phyloP scores from a whole-genome alignment of 1,140 invertebrate genomes.

The Drosophila punjabiensis region DNA sequence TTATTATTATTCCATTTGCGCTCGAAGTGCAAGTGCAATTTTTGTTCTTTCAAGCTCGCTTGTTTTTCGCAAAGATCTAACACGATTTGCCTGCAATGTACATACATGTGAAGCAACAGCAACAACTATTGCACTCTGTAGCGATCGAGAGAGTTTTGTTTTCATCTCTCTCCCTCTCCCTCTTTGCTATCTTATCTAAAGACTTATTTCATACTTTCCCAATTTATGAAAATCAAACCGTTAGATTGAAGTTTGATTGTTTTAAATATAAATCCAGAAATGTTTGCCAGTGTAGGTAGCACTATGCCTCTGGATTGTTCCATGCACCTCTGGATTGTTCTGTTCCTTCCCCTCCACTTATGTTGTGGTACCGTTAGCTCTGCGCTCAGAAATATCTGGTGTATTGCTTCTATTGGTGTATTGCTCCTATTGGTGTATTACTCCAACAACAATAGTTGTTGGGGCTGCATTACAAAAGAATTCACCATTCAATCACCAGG shows the following conservation, averaged over 20 bases:
- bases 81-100: background rate
- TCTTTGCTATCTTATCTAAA: background rate
- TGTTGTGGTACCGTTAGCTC: constrained; percentile 63
- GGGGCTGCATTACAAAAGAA: constrained; percentile 19
- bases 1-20: background rate
- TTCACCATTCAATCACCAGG: background rate
- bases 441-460: background rate
- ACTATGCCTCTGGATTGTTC: constrained; percentile 7
- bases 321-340: constrained; percentile 10
- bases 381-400: constrained; percentile 37
- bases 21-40: too few relatives aligned
- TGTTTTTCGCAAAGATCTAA: background rate
- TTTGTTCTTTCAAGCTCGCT: background rate
- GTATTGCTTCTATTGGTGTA: background rate
- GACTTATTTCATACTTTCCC: background rate
- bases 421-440: background rate
- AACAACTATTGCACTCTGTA: too few relatives aligned
- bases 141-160: background rate
- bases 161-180: too few relatives aligned
- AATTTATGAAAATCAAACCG: background rate
- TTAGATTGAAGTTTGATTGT: background rate
- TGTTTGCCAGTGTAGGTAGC: background rate
- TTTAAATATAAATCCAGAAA: background rate
- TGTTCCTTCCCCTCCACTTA: constrained; percentile 14
- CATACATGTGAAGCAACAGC: background rate